Base-by-base conservation (phyloP, 2,888 invertebrate species). In the Bellardia pandia region DNA sequence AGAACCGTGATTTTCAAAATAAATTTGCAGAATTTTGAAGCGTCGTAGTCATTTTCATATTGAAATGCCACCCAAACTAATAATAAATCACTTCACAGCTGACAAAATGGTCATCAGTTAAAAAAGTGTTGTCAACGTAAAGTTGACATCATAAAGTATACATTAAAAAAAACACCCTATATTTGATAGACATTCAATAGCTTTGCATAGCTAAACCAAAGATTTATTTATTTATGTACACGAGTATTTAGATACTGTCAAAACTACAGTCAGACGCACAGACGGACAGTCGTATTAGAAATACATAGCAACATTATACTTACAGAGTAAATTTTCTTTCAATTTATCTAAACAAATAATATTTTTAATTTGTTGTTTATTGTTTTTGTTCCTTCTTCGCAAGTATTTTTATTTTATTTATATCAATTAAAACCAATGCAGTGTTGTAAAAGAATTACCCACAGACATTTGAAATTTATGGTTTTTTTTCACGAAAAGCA, bases 161-260 rank as follows among this genome's bases (percentile, higher is more conserved):
- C 23, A 23, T 23, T 1, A 1, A 23, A 23, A 23, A 23, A 23
- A 23, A 23, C 23, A 23, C 23, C 23, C 23, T 23, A 23, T 23
- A 53, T 62, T 66, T 66, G 33, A 30, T 64, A 81, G 66, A 66
- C 45, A 58, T 81, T 74, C 48, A 74, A 72, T 53, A 42, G 71
- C 11, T 74, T 74, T 56, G 13, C 37, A 58, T 16, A 74, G 11
- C 3, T 1, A 68, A 66, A 42, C 64, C n/a, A 16, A 16, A 23
- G 30, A 58, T 30, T 7, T 64, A 23, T 23, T 4, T 13, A 58
- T 30, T 7, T 64, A 23, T 23, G 8, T 13, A 51, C 56, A 13
- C 9, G 51, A 75, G 11, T 45, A 45, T 11, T 9, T 45, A 37
- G 9, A 64, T 6, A 40, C n/a, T n/a, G 5, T n/a, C 23, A 66